Percentiles rank a stretch among this genome's conserved stretches.
Evolutionary conservation across 2,113 vertebrate species (phyloP).

Genomic region (Haliaeetus leucogaster): DNA sequence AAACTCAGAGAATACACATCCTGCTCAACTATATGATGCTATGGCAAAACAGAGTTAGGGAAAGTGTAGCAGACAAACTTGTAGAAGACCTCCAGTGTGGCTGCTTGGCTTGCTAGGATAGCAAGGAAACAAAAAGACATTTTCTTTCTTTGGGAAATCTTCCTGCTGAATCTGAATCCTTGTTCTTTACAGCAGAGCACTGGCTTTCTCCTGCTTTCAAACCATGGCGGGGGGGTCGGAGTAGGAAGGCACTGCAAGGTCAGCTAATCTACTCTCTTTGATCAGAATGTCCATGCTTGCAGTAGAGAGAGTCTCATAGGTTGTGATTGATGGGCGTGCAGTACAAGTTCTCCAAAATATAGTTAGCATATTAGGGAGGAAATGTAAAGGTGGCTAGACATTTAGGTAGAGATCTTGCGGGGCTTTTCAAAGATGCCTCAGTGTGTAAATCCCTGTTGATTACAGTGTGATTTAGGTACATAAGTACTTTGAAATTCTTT

Average conservation of each 20-base stretch:
- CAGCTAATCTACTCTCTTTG: not conserved
- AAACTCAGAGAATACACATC: not conserved
- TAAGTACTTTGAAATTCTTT: not conserved
- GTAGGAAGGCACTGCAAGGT: not conserved
- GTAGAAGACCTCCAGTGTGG: not conserved
- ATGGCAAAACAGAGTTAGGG: not conserved
- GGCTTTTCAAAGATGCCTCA: not conserved
- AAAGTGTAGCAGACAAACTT: not conserved
- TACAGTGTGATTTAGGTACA: not conserved
- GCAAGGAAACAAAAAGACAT: not conserved
- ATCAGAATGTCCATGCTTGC: not conserved
- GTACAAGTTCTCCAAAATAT: not conserved
- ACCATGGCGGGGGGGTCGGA: fast-evolving
- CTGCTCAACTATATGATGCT: not conserved
- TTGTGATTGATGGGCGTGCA: not conserved
- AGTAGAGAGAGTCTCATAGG: not conserved
- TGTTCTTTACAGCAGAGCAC: not conserved
- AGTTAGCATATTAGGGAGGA: not conserved
- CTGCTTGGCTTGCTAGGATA: not conserved
- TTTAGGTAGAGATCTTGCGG: not conserved
- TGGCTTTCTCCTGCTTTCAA: not conserved
- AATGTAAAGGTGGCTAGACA: not conserved
- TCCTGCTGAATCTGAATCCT: not conserved
- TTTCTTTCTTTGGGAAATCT: not conserved
- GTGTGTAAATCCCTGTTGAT: not conserved